phyloP scores from a whole-genome alignment of 2,888 invertebrate species.

The Rhabditoides inermis region DNA sequence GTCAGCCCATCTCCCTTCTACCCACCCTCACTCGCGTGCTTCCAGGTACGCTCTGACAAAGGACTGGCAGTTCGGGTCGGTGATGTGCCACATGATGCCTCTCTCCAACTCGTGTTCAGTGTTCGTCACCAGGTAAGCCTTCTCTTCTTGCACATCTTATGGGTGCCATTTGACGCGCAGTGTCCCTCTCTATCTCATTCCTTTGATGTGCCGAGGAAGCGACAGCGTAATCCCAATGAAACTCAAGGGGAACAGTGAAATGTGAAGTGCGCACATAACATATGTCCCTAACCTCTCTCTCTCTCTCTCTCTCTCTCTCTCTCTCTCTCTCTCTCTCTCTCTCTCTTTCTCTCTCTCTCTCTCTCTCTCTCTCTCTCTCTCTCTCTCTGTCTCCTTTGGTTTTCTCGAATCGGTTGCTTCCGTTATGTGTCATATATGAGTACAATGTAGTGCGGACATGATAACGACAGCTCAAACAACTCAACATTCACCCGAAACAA shows the following conservation, averaged over 20 bases:
- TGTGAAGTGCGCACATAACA: too few species aligned
- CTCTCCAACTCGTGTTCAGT: slow-evolving; percentile 49
- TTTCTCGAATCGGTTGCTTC: too few species aligned
- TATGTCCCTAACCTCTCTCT: too few species aligned
- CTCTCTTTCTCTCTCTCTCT: too few species aligned
- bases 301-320: too few species aligned
- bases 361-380: too few species aligned
- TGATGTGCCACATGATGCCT: slow-evolving; percentile 50
- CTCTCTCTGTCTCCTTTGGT: too few species aligned
- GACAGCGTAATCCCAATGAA: background rate
- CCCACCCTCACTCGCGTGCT: background rate
- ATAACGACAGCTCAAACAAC: slow-evolving; percentile 1
- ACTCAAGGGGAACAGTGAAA: background rate
- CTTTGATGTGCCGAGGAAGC: background rate
- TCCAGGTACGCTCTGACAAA: slow-evolving; percentile 43
- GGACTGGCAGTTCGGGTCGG: slow-evolving; percentile 49
- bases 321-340: too few species aligned
- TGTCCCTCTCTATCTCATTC: background rate
- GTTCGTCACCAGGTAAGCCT: slow-evolving; percentile 47
- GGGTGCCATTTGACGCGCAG: background rate
- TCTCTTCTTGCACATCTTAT: background rate
- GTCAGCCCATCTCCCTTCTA: slow-evolving; percentile 14
- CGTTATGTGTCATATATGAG: too few species aligned
- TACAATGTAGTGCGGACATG: too few species aligned
- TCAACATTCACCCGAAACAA: too few species aligned